Conservation (phyloP, 2,888 invertebrate species). For the Campoletis raptor region DNA sequence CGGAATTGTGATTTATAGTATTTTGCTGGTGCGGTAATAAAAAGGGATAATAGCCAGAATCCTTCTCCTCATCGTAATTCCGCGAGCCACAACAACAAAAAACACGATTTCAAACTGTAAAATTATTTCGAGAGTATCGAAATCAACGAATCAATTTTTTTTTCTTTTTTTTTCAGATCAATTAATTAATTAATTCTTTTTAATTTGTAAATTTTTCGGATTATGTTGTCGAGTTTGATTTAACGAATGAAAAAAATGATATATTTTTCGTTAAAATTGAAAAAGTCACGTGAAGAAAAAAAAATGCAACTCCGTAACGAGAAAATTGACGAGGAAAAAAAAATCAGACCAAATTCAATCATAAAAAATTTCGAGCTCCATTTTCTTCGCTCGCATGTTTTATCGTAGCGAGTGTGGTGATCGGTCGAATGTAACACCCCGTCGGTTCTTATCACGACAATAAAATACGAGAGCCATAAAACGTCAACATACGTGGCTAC, state of each 20-base stretch:
- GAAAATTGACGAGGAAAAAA: background rate
- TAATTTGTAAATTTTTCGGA: background rate
- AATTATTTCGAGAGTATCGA: background rate
- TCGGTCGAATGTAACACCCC: constrained; percentile 27
- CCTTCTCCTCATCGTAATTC: constrained; percentile 16
- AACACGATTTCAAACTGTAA: background rate
- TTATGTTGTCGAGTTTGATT: background rate
- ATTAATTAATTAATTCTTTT: background rate
- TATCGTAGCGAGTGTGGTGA: background rate
- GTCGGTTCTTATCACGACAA: constrained; percentile 52
- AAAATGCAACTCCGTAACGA: background rate
- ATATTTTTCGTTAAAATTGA: background rate
- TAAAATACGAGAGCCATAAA: constrained; percentile 45
- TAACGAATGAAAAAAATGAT: background rate
- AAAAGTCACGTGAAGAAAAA: background rate
- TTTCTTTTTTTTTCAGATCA: background rate
- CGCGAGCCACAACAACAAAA: background rate
- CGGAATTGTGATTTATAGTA: constrained; percentile 60
- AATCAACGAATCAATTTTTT: background rate
- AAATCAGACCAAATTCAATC: background rate
- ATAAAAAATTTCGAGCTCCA: background rate
- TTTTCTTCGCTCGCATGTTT: background rate
- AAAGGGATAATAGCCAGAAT: constrained; percentile 60
- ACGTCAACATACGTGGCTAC: constrained; percentile 14
- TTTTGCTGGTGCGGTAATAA: constrained; percentile 63